Evolutionary conservation across 2,113 vertebrate genomes (phyloP).

Genomic region (Mugil cephalus): DNA sequence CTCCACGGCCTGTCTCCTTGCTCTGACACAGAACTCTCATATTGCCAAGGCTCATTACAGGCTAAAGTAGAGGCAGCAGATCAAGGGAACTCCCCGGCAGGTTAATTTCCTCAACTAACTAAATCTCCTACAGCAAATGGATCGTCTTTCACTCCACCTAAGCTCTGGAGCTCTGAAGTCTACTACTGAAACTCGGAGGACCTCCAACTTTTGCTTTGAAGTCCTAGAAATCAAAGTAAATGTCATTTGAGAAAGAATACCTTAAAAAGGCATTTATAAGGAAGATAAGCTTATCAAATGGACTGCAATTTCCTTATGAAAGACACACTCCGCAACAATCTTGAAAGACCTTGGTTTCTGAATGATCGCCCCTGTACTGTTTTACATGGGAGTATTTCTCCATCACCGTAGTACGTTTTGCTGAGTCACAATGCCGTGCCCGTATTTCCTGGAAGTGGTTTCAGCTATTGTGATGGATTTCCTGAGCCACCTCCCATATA

Average conservation of each 20-base stretch:
- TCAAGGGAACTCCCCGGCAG: constrained; percentile 70
- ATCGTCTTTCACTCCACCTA: constrained; percentile 73
- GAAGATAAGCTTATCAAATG: constrained; percentile 74
- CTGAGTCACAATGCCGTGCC: constrained; percentile 52
- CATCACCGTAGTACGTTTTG: constrained; percentile 33
- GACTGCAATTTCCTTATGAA: constrained; percentile 65
- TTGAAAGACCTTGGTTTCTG: constrained; percentile 28
- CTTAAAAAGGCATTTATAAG: constrained; percentile 52
- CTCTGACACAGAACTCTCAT: constrained; percentile 57
- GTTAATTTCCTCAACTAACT: constrained; percentile 79
- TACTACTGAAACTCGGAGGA: constrained; percentile 44
- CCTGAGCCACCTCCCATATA: constrained; percentile 29
- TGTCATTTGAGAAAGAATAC: constrained; percentile 56
- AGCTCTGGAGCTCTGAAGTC: constrained; percentile 66
- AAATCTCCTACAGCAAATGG: constrained; percentile 76
- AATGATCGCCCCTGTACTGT: constrained; percentile 30
- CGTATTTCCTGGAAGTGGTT: constrained; percentile 39
- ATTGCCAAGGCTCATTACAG: constrained; percentile 72
- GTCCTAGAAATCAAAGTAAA: constrained; percentile 60
- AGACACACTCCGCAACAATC: constrained; percentile 53
- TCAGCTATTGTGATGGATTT: constrained; percentile 61
- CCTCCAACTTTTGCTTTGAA: constrained; percentile 72
- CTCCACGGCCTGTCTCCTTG: constrained; percentile 21
- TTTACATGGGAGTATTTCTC: constrained; percentile 42
- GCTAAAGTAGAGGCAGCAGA: constrained; percentile 68